Percentiles rank a stretch among this genome's conserved stretches.
These are phyloP conservation scores for Zaprionus gabonicus DNA, from an alignment of 1,140 invertebrate genomes.

Conservation along the genomic window DNA sequence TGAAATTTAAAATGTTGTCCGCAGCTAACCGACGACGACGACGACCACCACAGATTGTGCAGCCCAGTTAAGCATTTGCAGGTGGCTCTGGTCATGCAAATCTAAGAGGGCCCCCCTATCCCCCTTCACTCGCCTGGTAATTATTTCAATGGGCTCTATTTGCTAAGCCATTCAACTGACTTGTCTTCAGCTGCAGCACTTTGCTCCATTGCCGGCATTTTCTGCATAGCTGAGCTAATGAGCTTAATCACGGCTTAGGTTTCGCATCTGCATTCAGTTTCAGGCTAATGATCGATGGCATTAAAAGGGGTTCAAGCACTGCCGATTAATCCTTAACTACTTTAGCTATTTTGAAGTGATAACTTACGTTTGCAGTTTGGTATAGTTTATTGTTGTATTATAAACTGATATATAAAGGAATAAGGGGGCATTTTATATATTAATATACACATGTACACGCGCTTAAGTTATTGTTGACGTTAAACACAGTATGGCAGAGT, in stretches of 20 bases:
- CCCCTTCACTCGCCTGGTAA: conserved; percentile 38
- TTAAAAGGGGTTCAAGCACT: not conserved
- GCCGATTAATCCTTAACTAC: not conserved
- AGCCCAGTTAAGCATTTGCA: not conserved
- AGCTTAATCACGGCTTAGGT: conserved; percentile 47
- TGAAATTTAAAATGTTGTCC: conserved; percentile 74
- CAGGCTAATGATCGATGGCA: conserved; percentile 21
- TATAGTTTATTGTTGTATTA: no score
- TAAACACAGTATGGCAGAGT: no score
- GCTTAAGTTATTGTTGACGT: no score
- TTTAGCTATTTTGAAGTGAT: not conserved
- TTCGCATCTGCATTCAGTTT: conserved; percentile 24
- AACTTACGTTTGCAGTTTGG: not conserved
- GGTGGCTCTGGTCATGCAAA: conserved; percentile 56
- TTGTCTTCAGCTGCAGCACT: conserved; percentile 28
- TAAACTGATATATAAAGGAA: no score
- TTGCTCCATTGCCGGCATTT: conserved; percentile 39
- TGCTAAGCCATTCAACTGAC: conserved; percentile 54
- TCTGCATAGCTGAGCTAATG: conserved; percentile 63
- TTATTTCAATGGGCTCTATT: conserved; percentile 76
- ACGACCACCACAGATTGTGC: conserved; percentile 9
- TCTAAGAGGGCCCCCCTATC: conserved; percentile 19
- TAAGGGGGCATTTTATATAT: no score
- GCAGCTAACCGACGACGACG: conserved; percentile 23
- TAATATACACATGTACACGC: no score